Conservation (phyloP, 1,140 invertebrate genomes). For the Arctopsyche grandis region DNA sequence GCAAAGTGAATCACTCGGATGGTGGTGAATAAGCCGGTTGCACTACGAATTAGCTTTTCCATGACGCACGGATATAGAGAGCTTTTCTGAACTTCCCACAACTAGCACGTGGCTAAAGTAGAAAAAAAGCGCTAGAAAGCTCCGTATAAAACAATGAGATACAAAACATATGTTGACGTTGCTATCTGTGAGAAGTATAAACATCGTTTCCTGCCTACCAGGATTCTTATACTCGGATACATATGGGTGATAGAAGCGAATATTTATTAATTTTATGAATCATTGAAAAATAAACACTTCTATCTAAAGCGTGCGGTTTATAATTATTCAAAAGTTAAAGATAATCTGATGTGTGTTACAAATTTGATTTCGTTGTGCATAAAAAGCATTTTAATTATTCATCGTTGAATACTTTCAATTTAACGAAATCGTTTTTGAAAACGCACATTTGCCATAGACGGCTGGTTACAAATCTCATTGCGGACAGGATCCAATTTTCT, state of each 20-base stretch:
- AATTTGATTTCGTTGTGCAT: background rate
- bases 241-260: background rate
- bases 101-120: background rate
- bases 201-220: constrained; percentile 30
- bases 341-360: background rate
- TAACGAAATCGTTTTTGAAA: constrained; percentile 14
- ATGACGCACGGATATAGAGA: background rate
- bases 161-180: constrained; percentile 34
- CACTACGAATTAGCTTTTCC: background rate
- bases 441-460: constrained; percentile 18
- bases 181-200: constrained; percentile 39
- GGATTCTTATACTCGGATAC: background rate
- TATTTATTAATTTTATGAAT: background rate
- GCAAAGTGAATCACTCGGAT: too few species aligned
- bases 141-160: constrained; percentile 31
- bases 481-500: constrained; percentile 30
- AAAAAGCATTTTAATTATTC: background rate
- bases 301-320: background rate
- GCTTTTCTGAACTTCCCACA: constrained; percentile 27
- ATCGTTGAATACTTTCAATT: background rate
- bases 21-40: too few species aligned
- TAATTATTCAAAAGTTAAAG: background rate
- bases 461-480: constrained; percentile 8
- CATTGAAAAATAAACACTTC: too few species aligned
- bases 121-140: constrained; percentile 1